Conservation (phyloP, 2,888 invertebrate species). For the Scaptomyza parva region DNA sequence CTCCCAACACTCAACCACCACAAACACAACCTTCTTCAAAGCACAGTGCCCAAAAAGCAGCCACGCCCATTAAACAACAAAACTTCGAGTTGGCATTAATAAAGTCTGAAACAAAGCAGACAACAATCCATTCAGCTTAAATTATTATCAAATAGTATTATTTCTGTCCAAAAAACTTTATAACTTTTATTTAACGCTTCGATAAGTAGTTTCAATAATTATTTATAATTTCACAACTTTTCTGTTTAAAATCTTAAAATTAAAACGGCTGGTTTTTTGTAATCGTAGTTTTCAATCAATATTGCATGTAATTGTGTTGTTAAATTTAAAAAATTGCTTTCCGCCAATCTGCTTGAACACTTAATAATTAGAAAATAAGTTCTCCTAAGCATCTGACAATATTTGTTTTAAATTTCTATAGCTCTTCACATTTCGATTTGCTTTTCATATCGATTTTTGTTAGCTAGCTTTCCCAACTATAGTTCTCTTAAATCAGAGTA, state of each 20-base stretch:
- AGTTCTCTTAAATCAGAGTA: background rate
- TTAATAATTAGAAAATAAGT: too few species aligned
- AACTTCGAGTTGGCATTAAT: background rate
- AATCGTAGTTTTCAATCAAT: slow-evolving; percentile 9
- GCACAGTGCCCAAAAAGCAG: slow-evolving; percentile 23
- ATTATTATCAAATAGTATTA: background rate
- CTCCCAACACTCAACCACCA: slow-evolving; percentile 14
- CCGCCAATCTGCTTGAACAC: too few species aligned
- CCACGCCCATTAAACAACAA: slow-evolving; percentile 23
- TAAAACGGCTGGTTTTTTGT: too few species aligned
- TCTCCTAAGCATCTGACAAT: too few species aligned
- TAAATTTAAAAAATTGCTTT: background rate
- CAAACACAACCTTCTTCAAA: slow-evolving; percentile 20
- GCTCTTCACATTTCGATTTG: too few species aligned
- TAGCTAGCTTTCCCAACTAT: background rate
- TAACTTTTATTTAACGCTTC: background rate
- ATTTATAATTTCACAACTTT: background rate
- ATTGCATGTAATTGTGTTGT: slow-evolving; percentile 6
- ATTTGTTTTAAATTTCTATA: too few species aligned
- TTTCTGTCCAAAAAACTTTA: background rate
- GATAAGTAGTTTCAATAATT: background rate
- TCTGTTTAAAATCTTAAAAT: background rate
- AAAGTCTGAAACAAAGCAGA: background rate
- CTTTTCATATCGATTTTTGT: background rate
- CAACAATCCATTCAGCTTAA: background rate